Base-by-base conservation (phyloP, 2,113 vertebrate genomes). In the Serinus canaria region DNA sequence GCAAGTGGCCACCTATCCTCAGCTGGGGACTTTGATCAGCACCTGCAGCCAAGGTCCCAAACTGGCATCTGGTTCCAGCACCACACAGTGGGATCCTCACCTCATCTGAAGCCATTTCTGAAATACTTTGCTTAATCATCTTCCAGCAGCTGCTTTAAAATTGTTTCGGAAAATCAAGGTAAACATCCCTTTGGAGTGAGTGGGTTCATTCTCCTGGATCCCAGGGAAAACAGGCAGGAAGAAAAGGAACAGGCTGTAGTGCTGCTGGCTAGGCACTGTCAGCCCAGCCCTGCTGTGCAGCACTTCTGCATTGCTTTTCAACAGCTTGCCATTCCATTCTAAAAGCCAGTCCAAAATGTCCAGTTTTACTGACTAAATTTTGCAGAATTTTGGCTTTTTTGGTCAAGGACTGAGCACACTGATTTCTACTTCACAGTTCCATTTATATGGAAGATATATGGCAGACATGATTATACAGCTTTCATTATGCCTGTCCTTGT, bases 11-110 rank as follows among this genome's bases (percentile, higher is more conserved):
- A 63, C 55, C 17, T 14, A 17, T 64, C 30, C 14, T 80, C 55
- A 77, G n/a, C 64, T 70, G 60, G 33, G 15, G 18, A 30, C 21
- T 69, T 81, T 13, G 22, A 33, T 24, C 27, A 53, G 39, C 7
- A 2, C 35, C n/a, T 25, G 22, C n/a, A 63, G 18, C 25, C 47
- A 37, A n/a, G 27, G 33, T 47, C 52, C n/a, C 16, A 70, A 58
- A 33, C 1, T 35, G 21, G 31, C 37, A 31, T 13, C 37, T 46
- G 75, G n/a, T 31, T 73, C 62, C 62, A 72, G 67, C 47, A 35
- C 11, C 2, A 4, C 21, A 13, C 0, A 2, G 19, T 5, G 19
- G 17, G 49, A 75, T 30, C 66, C 62, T 79, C 1, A 1, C 28
- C 18, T 47, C 37, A 15, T 55, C 63, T 68, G 58, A 63, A 87